Evolutionary conservation across 1,140 invertebrate genomes (phyloP), one percentile per base, ranked within the genome.

Genomic region (Magallana ariakensis): DNA sequence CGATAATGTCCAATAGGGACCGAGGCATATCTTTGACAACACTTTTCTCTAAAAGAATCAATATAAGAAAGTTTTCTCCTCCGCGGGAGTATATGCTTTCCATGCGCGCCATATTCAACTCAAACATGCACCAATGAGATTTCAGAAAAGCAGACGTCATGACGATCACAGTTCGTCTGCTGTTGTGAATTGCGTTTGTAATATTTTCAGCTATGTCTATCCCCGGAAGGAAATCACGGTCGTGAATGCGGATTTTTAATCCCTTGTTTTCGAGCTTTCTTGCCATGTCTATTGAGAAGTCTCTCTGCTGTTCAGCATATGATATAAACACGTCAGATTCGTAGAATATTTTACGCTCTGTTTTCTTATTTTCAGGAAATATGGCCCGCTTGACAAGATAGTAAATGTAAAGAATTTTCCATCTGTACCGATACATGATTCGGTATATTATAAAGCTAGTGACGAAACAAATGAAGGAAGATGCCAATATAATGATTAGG

Each of bases 211-310:
- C 96, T 83, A 96, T 96, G 91, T 96, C 96, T 83, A 97, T 96
- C 0, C 98, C 96, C 33, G 97, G 96, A 0, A 97, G 97, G 91
- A 98, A 97, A 93, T 98, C 97, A n/a, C 98, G 95, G 94, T 98
- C 97, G 92, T 98, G 97, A 80, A 99, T 95, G 93, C 97, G 98
- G 66, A 98, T 95, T 33, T 60, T 56, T 56, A 86, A 60, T 83
- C 83, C 26, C 57, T 75, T 66, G 9, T 26, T 22, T 22, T 57
- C 22, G 9, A 88, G 16, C 9, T 60, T 54, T 13, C 84, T 55
- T 54, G 26, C 16, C 4, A 62, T 33, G 33, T 26, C 26, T 11
- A 70, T 26, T 56, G 91, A 88, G 33, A 85, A 85, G n/a, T 33
- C 16, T 53, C 60, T 70, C 33, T 85, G 60, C 16, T 85, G 15